Evolutionary conservation across 1,140 invertebrate genomes (phyloP).

Genomic region (Halyomorpha halys): DNA sequence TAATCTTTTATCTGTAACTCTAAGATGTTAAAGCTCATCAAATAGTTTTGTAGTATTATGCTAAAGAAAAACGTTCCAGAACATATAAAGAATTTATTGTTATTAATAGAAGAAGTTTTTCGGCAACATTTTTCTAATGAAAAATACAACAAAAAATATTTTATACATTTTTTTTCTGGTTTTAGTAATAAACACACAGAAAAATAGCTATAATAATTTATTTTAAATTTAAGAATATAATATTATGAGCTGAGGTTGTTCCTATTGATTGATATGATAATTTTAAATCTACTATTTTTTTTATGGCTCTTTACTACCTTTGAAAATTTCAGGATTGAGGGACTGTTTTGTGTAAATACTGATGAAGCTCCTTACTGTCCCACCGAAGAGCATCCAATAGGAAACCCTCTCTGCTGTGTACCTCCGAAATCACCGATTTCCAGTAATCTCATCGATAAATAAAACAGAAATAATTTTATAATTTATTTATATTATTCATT

Average conservation of each 20-base stretch:
- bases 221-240: not conserved
- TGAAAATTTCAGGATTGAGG: conserved; percentile 41
- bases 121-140: no score
- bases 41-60: no score
- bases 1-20: no score
- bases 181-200: no score
- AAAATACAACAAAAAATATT: no score
- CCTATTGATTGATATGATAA: not conserved
- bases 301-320: not conserved
- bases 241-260: not conserved
- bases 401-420: conserved; percentile 53
- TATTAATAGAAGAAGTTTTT: no score
- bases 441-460: conserved; percentile 19
- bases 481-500: no score
- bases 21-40: no score
- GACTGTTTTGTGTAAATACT: conserved; percentile 54
- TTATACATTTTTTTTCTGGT: no score
- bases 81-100: no score
- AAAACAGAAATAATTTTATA: not conserved
- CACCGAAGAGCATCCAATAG: conserved; percentile 39
- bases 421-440: conserved; percentile 22
- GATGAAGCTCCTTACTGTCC: conserved; percentile 56
- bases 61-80: no score
- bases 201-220: no score
- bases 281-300: not conserved